phyloP scores from a whole-genome alignment of 2,888 invertebrate species.

The Biston stratarius region DNA sequence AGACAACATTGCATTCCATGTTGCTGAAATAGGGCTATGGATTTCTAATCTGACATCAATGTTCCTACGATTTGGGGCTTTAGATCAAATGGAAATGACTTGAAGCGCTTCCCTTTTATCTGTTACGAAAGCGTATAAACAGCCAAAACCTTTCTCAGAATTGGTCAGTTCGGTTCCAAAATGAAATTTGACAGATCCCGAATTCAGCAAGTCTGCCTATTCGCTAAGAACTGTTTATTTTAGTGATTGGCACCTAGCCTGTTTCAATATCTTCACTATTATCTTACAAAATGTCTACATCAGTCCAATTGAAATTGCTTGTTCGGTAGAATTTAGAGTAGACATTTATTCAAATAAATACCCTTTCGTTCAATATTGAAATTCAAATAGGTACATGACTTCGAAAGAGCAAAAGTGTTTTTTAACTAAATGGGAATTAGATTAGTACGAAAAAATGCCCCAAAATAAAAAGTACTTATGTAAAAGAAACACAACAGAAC shows the following conservation, averaged over 20 bases:
- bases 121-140: constrained; percentile 3
- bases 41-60: not conserved
- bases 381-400: constrained; percentile 21
- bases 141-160: constrained; percentile 15
- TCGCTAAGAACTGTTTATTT: constrained; percentile 34
- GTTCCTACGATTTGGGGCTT: not conserved
- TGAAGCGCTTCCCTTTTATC: not conserved
- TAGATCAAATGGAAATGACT: constrained; percentile 7
- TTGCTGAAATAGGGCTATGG: not conserved
- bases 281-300: constrained; percentile 33
- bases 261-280: constrained; percentile 35
- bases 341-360: constrained; percentile 36
- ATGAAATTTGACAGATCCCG: constrained; percentile 34
- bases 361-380: constrained; percentile 27
- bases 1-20: not conserved
- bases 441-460: no score
- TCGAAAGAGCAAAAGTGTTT: constrained; percentile 15
- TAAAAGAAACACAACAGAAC: no score
- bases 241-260: constrained; percentile 38
- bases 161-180: constrained; percentile 26
- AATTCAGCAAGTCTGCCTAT: constrained; percentile 34
- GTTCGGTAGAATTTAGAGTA: constrained; percentile 34
- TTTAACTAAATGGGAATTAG: constrained; percentile 5
- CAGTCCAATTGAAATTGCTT: constrained; percentile 32
- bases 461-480: no score